Base-by-base conservation (phyloP, 2,888 invertebrate genomes). In the Parapristionchus giblindavisi region DNA sequence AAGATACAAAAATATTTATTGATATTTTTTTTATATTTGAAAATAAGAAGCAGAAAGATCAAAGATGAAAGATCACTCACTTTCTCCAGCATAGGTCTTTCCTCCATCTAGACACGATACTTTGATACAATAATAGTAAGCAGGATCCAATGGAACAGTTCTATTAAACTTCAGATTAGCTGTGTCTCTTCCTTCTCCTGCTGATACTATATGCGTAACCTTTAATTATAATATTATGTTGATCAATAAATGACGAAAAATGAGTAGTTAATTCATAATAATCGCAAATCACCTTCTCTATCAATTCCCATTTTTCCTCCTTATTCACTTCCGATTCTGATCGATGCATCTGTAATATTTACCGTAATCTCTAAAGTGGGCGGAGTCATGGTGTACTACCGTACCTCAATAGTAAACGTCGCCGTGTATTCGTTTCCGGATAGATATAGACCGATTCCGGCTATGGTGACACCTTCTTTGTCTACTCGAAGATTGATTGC, bases 401-500 rank as follows among this genome's bases (percentile, higher is more conserved):
- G 40, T 60, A 72, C 72, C 60, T 72, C 72, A 3, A 72, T 34
- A 34, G 65, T 75, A 48, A 70, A 58, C 3, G 66, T 75, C n/a
- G 63, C 66, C 2, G 51, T 75, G 43, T 65, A 52, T 27, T 75
- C 68, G 0, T 32, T 34, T 14, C 65, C 70, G 48, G 38, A 32
- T 17, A 34, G 36, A 88, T 94, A 98, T 40, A 96, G 92, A 84
- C 93, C 93, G 3, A 93, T 93, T 0, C 97, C 70, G 11, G 60
- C 51, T 21, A 61, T 34, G 4, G 17, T 32, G 52, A 71, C 71
- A 17, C 76, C 74, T 4, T 8, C 27, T 29, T 93, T 91, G 90
- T 98, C 96, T 14, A 97, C 96, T 48, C 81, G 77, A 61, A 88
- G 84, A 1, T 83, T 80, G 17, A 99, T 93, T 0, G 96, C 96